Conservation (phyloP, 2,888 invertebrate species). For the Trichopoda pennipes region DNA sequence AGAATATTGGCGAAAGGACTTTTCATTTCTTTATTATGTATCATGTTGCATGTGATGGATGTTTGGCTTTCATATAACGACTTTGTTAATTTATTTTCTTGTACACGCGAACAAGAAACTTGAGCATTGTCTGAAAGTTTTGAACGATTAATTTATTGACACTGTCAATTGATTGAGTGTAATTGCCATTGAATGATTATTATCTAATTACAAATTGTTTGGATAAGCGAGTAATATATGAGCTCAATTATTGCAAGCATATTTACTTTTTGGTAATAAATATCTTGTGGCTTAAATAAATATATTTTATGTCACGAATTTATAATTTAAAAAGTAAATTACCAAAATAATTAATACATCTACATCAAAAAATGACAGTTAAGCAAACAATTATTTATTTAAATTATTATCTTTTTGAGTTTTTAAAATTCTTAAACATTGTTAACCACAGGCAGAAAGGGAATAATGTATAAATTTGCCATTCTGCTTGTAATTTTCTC, state of each 20-base stretch:
- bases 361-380: no score
- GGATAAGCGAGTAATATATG: slow-evolving; percentile 57
- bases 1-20: slow-evolving; percentile 39
- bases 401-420: no score
- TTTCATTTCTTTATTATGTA: slow-evolving; percentile 16
- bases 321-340: no score
- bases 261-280: slow-evolving; percentile 34
- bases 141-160: slow-evolving; percentile 64
- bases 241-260: slow-evolving; percentile 15
- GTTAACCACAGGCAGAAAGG: no score
- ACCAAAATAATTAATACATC: no score
- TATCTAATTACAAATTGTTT: slow-evolving; percentile 60
- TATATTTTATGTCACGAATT: not conserved
- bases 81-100: slow-evolving; percentile 29
- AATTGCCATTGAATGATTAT: slow-evolving; percentile 67
- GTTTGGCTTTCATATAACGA: slow-evolving; percentile 4
- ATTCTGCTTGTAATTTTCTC: no score
- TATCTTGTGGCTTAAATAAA: slow-evolving; percentile 1
- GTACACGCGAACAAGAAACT: slow-evolving; percentile 49
- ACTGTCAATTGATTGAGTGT: slow-evolving; percentile 66
- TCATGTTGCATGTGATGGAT: slow-evolving; percentile 65
- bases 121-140: slow-evolving; percentile 22
- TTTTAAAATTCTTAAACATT: no score
- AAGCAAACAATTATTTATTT: no score
- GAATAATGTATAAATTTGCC: no score